Percentiles rank a stretch among this genome's conserved stretches.
These are phyloP conservation scores for Petrocephalus zakoni DNA, from an alignment of 2,113 vertebrate species.

Conservation along the genomic window DNA sequence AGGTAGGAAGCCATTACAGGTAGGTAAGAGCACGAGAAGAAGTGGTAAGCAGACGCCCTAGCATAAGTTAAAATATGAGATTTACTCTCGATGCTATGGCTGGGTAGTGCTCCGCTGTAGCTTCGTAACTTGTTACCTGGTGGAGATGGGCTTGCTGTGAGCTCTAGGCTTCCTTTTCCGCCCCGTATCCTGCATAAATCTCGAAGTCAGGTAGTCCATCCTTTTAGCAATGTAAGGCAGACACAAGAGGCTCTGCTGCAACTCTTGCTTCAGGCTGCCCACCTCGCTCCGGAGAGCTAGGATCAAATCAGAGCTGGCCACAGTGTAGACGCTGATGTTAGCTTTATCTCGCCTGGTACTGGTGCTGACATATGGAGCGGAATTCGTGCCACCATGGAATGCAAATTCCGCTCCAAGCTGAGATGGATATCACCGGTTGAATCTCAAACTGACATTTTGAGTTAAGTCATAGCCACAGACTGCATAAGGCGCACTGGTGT, in stretches of 20 bases:
- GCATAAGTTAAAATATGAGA: neutral
- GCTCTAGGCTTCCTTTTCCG: slow-evolving; percentile 28
- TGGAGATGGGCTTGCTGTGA: slow-evolving; percentile 27
- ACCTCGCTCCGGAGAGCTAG: slow-evolving; percentile 60
- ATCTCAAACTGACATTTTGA: neutral
- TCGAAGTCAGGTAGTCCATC: slow-evolving; percentile 49
- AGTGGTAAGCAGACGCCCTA: neutral
- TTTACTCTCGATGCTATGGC: neutral
- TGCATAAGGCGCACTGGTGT: neutral
- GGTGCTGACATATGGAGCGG: too few species aligned
- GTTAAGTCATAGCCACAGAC: neutral
- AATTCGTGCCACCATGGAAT: too few species aligned
- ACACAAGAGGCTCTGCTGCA: slow-evolving; percentile 55
- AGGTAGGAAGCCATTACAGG: slow-evolving; percentile 17
- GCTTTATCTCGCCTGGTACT: neutral
- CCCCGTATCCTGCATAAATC: slow-evolving; percentile 41
- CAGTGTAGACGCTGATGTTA: neutral
- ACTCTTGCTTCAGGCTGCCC: slow-evolving; percentile 53
- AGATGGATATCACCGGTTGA: neutral
- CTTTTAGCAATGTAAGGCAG: slow-evolving; percentile 52
- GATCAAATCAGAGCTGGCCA: slow-evolving; percentile 52
- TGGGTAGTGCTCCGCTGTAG: neutral
- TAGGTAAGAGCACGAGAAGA: neutral
- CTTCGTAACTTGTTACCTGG: slow-evolving; percentile 39
- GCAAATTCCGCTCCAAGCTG: too few species aligned